These are phyloP conservation scores for Taenaris catops DNA, from an alignment of 2,888 invertebrate species.

Conservation along the genomic window DNA sequence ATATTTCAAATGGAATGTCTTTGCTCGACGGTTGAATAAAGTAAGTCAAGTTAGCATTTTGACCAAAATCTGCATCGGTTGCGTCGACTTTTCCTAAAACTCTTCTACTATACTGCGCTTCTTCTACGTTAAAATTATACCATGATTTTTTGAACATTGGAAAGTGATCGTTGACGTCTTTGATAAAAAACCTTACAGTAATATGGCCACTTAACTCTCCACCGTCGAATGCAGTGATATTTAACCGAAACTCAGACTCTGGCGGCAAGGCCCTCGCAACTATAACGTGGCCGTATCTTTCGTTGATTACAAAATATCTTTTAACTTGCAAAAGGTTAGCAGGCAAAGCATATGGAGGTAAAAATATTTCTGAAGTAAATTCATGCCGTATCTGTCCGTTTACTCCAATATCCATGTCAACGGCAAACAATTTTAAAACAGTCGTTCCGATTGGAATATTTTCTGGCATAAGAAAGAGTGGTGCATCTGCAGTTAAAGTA, in stretches of 20 bases:
- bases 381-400: slow-evolving; percentile 87
- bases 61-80: slow-evolving; percentile 88
- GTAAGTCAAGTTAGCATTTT: slow-evolving; percentile 89
- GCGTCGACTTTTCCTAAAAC: slow-evolving; percentile 89
- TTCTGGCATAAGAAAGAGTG: slow-evolving; percentile 85
- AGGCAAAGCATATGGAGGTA: slow-evolving; percentile 69
- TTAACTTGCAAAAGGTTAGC: slow-evolving; percentile 72
- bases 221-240: slow-evolving; percentile 87
- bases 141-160: slow-evolving; percentile 90
- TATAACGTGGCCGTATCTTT: slow-evolving; percentile 86
- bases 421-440: slow-evolving; percentile 84
- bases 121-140: slow-evolving; percentile 90
- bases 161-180: slow-evolving; percentile 91
- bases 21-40: slow-evolving; percentile 71
- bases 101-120: slow-evolving; percentile 86
- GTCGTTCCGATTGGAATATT: slow-evolving; percentile 85
- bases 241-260: slow-evolving; percentile 87
- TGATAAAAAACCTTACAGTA: slow-evolving; percentile 84
- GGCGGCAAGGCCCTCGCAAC: slow-evolving; percentile 86
- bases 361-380: slow-evolving; percentile 83
- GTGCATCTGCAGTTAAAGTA: slow-evolving; percentile 53
- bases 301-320: slow-evolving; percentile 87
- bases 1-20: slow-evolving; percentile 84
- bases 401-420: slow-evolving; percentile 85
- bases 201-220: slow-evolving; percentile 86